phyloP scores from a whole-genome alignment of 1,140 invertebrate genomes.

The Danaus plexippus region DNA sequence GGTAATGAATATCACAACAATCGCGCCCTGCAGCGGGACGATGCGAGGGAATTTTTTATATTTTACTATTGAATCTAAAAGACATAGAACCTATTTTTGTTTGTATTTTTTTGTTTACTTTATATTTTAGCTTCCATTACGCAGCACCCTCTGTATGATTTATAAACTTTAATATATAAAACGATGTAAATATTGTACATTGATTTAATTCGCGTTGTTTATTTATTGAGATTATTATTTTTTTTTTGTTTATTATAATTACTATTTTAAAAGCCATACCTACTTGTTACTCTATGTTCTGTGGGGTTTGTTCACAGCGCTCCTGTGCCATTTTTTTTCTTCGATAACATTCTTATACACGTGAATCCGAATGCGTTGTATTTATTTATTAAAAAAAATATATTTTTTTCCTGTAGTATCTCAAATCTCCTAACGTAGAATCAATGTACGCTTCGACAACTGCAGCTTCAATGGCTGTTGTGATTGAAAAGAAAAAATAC shows the following conservation, averaged over 20 bases:
- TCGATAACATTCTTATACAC: conserved; percentile 43
- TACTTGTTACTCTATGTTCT: conserved; percentile 55
- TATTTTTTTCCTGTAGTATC: conserved; percentile 51
- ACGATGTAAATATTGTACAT: conserved; percentile 71
- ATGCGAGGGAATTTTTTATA: conserved; percentile 66
- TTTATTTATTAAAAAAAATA: conserved; percentile 38
- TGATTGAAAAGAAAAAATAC: no score
- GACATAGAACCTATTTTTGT: conserved; percentile 55
- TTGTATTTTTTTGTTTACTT: conserved; percentile 44
- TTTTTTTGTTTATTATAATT: conserved; percentile 48
- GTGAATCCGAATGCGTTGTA: conserved; percentile 26
- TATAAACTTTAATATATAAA: conserved; percentile 15
- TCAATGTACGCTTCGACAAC: conserved; percentile 62
- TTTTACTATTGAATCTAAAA: conserved; percentile 67
- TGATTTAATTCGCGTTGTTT: conserved; percentile 60
- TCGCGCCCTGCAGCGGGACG: conserved; percentile 66
- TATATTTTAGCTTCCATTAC: conserved; percentile 32
- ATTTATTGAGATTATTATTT: conserved; percentile 65
- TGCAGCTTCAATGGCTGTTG: conserved; percentile 30
- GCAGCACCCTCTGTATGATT: conserved; percentile 8
- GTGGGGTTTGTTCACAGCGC: conserved; percentile 33
- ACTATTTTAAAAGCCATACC: conserved; percentile 57
- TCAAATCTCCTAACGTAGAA: conserved; percentile 65
- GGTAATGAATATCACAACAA: conserved; percentile 42
- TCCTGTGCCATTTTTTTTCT: conserved; percentile 53